A percentile compares a stretch with the other conserved stretches of the same genome.
phyloP scores from a whole-genome alignment of 2,888 invertebrate species.

The Apotomis turbidana region DNA sequence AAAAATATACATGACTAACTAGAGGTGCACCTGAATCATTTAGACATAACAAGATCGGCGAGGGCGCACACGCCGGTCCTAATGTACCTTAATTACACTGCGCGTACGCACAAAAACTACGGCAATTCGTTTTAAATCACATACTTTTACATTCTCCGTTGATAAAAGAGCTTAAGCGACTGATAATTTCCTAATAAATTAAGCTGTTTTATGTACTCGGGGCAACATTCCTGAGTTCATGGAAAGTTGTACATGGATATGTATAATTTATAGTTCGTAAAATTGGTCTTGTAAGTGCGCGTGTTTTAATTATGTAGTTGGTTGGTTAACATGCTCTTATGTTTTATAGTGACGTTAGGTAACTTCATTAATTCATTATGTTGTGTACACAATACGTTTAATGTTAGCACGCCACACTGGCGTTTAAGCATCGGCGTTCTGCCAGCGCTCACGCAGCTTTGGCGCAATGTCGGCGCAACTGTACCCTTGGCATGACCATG shows the following conservation, averaged over 20 bases:
- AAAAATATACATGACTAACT: too few species aligned
- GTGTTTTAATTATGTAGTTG: not conserved
- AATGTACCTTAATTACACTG: not conserved
- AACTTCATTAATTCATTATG: too few species aligned
- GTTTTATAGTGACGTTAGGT: too few species aligned
- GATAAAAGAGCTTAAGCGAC: not conserved
- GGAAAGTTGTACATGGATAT: slow-evolving; percentile 1
- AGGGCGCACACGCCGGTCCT: not conserved
- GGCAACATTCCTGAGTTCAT: slow-evolving; percentile 3
- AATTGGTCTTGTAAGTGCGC: not conserved
- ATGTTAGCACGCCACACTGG: too few species aligned
- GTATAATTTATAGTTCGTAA: slow-evolving; percentile 1
- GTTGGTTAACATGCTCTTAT: not conserved
- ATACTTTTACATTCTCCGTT: not conserved
- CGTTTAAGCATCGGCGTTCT: too few species aligned
- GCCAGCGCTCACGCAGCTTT: too few species aligned
- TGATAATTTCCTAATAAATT: not conserved
- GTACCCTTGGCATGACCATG: too few species aligned
- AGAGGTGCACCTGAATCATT: not conserved
- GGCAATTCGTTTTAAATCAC: slow-evolving; percentile 1
- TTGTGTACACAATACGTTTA: too few species aligned
- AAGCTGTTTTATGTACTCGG: not conserved
- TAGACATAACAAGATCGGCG: not conserved
- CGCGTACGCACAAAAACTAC: slow-evolving; percentile 1
- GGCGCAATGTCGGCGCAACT: too few species aligned